Evolutionary conservation across 2,797 vertebrate species (phyloP).

Genomic region (Galagoides demidoff): DNA sequence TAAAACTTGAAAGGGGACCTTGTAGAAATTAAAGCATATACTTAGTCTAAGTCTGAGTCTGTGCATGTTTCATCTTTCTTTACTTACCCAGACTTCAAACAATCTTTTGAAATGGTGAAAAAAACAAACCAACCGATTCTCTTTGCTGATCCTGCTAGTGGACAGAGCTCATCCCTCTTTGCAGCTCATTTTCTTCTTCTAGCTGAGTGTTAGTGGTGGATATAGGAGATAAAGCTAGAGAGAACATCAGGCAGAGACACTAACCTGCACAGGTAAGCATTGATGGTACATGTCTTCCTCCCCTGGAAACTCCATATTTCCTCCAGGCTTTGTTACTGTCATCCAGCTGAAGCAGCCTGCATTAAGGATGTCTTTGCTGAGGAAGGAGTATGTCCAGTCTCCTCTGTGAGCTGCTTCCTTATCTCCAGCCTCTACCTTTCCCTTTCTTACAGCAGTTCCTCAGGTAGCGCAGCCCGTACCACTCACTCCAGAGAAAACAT

Average conservation of each 20-base stretch:
- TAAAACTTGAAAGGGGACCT: conserved; percentile 40
- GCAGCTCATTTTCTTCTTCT: not conserved
- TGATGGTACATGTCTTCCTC: not conserved
- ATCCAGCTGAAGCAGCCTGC: not conserved
- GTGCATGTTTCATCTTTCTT: conserved; percentile 12
- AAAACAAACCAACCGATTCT: not conserved
- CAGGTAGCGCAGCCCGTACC: not conserved
- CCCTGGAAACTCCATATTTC: not conserved
- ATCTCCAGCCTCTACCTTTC: not conserved
- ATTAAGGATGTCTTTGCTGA: not conserved
- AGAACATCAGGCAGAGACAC: not conserved
- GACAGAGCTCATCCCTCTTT: not conserved
- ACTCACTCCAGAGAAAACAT: not conserved
- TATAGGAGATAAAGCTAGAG: not conserved
- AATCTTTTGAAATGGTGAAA: conserved; percentile 22
- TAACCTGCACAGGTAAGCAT: not conserved
- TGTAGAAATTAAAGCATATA: conserved; percentile 73
- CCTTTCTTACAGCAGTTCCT: not conserved
- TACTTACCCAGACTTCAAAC: not conserved
- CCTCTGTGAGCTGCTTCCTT: not conserved
- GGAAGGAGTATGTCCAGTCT: not conserved
- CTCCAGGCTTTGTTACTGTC: not conserved
- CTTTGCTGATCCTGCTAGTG: not conserved
- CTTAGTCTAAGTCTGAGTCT: conserved; percentile 4
- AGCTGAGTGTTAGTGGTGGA: not conserved